Evolutionary conservation across 2,113 vertebrate genomes (phyloP).

Genomic region (Ammodytes marinus): DNA sequence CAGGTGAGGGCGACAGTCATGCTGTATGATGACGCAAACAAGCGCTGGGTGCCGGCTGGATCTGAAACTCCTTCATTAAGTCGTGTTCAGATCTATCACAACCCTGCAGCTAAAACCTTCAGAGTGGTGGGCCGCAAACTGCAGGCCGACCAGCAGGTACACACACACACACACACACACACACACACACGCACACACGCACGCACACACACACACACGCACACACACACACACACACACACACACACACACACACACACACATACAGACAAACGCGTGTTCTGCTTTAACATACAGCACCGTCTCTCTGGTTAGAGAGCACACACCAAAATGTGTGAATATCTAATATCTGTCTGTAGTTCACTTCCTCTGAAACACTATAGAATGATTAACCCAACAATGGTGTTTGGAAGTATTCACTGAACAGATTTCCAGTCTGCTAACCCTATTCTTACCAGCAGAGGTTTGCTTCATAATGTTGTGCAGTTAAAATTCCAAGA

Average conservation of each 20-base stretch:
- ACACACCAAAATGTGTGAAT: background rate
- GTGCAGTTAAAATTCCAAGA: no score
- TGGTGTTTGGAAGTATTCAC: background rate
- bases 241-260: background rate
- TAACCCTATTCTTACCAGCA: background rate
- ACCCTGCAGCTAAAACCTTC: slow-evolving; percentile 83
- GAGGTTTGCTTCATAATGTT: background rate
- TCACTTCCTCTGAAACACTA: background rate
- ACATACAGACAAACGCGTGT: no score
- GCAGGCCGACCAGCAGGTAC: slow-evolving; percentile 90
- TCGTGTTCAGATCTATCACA: slow-evolving; percentile 90
- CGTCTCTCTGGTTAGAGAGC: background rate
- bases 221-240: background rate
- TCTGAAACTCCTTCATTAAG: slow-evolving; percentile 83
- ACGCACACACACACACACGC: background rate
- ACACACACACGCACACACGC: no score
- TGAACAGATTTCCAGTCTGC: background rate
- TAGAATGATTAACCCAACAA: background rate
- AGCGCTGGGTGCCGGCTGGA: slow-evolving; percentile 88
- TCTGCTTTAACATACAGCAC: background rate
- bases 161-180: background rate
- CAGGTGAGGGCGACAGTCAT: slow-evolving; percentile 90
- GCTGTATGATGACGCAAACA: slow-evolving; percentile 88
- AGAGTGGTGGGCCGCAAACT: slow-evolving; percentile 91
- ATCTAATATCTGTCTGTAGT: background rate